Evolutionary conservation across 2,113 vertebrate species (phyloP).

Genomic region (Jacana jacana): DNA sequence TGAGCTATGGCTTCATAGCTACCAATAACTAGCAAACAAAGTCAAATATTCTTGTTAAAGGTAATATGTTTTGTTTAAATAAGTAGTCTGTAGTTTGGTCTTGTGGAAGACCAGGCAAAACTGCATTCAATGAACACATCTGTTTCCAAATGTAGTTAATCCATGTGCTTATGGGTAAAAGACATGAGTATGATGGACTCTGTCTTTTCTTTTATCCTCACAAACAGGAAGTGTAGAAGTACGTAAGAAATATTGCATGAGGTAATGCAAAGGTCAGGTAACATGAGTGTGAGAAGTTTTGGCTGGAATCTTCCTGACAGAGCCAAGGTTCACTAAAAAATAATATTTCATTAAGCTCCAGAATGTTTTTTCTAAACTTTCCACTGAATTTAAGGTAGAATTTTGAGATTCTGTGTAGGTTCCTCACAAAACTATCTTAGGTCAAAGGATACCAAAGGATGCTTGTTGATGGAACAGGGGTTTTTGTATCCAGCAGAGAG

Average conservation of each 20-base stretch:
- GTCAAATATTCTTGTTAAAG: background rate
- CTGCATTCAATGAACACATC: background rate
- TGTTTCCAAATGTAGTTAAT: background rate
- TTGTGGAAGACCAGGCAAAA: background rate
- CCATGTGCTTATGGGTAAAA: background rate
- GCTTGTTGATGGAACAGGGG: fast-evolving
- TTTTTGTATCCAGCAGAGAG: background rate
- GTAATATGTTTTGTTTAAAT: background rate
- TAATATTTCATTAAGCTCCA: background rate
- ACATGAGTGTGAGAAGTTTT: background rate
- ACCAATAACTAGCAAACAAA: background rate
- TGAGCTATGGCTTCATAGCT: background rate
- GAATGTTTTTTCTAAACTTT: background rate
- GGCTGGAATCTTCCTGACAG: background rate
- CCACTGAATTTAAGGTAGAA: background rate
- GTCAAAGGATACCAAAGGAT: background rate
- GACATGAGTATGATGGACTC: background rate
- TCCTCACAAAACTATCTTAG: background rate
- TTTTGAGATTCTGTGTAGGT: background rate
- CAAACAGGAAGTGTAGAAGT: background rate
- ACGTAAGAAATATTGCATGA: background rate
- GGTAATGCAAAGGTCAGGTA: background rate
- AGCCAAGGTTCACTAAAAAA: background rate
- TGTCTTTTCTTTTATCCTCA: background rate
- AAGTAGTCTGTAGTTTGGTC: background rate